phyloP scores from a whole-genome alignment of 2,113 vertebrate genomes.

The Pungitius pungitius region DNA sequence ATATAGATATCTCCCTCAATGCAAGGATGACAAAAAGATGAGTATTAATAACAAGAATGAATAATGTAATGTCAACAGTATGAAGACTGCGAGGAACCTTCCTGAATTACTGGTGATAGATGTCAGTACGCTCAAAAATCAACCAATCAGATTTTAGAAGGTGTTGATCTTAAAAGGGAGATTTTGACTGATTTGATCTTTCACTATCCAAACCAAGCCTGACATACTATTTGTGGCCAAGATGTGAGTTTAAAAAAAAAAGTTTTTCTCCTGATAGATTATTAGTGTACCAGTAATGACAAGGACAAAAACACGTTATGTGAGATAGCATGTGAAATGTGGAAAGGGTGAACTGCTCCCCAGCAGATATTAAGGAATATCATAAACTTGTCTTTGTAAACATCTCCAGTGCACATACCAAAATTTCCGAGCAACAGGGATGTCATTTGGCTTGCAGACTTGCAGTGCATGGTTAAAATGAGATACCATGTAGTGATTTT shows the following conservation, averaged over 20 bases:
- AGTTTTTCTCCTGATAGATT: neutral
- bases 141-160: neutral
- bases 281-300: neutral
- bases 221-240: neutral
- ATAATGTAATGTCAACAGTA: slow-evolving; percentile 27
- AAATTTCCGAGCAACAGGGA: neutral
- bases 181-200: slow-evolving; percentile 10
- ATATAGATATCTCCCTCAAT: neutral
- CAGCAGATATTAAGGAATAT: neutral
- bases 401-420: neutral
- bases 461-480: neutral
- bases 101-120: slow-evolving; percentile 16
- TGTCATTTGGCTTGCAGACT: neutral
- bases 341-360: neutral
- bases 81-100: neutral
- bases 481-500: neutral
- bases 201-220: neutral
- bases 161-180: neutral
- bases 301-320: neutral
- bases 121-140: neutral
- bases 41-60: slow-evolving; percentile 29
- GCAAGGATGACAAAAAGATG: slow-evolving; percentile 8
- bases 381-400: neutral
- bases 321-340: neutral
- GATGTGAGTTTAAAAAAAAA: neutral